Conservation (phyloP, 2,797 vertebrate species). For the Macropus fuliginosus region DNA sequence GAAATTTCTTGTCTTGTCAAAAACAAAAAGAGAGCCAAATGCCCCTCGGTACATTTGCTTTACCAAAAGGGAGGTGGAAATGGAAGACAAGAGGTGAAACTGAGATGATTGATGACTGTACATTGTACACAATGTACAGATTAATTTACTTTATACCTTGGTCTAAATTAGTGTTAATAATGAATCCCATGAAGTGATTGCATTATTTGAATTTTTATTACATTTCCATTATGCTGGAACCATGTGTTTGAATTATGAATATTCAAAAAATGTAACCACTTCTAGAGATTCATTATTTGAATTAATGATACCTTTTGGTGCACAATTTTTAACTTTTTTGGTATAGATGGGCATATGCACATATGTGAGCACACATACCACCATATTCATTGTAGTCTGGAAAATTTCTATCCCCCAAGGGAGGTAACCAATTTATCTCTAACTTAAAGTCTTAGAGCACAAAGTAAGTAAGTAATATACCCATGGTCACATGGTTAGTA, state of each 20-base stretch:
- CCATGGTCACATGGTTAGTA: not conserved
- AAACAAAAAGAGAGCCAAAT: not conserved
- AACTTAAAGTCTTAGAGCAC: not conserved
- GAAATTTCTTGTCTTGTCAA: slow-evolving; percentile 26
- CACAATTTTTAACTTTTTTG: not conserved
- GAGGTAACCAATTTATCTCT: not conserved
- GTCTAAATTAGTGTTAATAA: not conserved
- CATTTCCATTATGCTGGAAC: not conserved
- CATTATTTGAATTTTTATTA: not conserved
- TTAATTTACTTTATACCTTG: not conserved
- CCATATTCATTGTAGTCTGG: not conserved
- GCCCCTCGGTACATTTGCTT: not conserved
- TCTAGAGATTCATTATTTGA: not conserved
- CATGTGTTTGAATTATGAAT: not conserved
- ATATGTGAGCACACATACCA: not conserved
- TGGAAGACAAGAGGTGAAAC: not conserved
- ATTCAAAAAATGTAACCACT: not conserved
- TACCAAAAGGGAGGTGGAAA: not conserved
- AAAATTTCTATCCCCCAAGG: not conserved
- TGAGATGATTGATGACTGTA: not conserved
- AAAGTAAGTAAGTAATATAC: not conserved
- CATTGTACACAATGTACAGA: not conserved
- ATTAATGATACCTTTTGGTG: not conserved
- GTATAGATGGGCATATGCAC: not conserved
- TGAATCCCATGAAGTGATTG: not conserved